Conservation (phyloP, 2,113 vertebrate genomes). For the Bambusicola thoracicus region DNA sequence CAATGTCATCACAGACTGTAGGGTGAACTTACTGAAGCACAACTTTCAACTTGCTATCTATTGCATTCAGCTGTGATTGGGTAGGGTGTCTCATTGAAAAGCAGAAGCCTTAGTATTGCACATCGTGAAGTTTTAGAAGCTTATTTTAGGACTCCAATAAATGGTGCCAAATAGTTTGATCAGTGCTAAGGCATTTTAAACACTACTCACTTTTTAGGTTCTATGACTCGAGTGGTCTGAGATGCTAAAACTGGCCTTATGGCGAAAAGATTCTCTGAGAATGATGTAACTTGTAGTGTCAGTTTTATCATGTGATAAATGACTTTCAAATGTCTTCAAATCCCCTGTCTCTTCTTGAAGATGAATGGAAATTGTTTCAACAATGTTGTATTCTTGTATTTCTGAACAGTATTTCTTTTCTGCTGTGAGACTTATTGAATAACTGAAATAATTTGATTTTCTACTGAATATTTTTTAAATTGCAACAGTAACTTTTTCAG, state of each 20-base stretch:
- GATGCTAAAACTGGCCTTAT: not conserved
- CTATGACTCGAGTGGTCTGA: not conserved
- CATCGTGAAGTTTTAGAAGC: not conserved
- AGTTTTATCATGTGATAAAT: not conserved
- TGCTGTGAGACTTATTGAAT: not conserved
- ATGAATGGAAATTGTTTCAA: not conserved
- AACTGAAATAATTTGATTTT: not conserved
- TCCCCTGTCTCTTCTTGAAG: not conserved
- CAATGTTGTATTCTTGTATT: not conserved
- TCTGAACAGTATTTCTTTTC: not conserved
- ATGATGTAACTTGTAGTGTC: not conserved
- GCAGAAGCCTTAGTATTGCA: not conserved
- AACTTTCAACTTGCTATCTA: not conserved
- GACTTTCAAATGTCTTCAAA: too few relatives aligned
- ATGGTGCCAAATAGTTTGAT: not conserved
- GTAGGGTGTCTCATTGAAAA: not conserved
- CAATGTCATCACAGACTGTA: not conserved
- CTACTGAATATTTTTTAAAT: not conserved
- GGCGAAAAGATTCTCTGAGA: not conserved
- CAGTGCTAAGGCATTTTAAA: not conserved
- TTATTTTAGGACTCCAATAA: not conserved
- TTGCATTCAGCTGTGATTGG: not conserved
- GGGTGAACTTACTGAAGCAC: not conserved
- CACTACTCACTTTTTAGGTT: not conserved
- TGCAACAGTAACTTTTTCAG: not conserved